A percentile compares a stretch with the other conserved stretches of the same genome.
Evolutionary conservation across 2,113 vertebrate species (phyloP).

Genomic region (Hassar affinis): DNA sequence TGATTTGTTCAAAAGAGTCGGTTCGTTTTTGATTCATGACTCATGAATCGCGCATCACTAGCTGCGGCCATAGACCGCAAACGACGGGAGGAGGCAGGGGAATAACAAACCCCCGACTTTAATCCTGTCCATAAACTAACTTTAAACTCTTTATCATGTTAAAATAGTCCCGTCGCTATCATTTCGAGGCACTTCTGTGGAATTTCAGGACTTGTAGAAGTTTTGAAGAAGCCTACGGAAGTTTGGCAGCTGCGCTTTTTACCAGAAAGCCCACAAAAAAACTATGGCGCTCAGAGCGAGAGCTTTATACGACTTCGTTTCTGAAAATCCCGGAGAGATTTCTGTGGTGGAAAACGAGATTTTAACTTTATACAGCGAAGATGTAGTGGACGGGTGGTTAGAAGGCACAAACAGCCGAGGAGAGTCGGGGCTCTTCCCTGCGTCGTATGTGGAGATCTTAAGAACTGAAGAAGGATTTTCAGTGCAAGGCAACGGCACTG

Average conservation of each 20-base stretch:
- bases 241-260: conserved; percentile 38
- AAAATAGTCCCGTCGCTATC: not conserved
- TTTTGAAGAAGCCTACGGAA: conserved; percentile 13
- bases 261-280: not conserved
- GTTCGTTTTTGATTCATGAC: not conserved
- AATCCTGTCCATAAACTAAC: not conserved
- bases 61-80: conserved; percentile 14
- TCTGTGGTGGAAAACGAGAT: conserved; percentile 86
- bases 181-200: conserved; percentile 4
- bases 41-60: conserved; percentile 27
- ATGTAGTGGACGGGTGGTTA: conserved; percentile 92
- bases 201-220: not conserved
- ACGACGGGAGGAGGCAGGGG: conserved; percentile 31
- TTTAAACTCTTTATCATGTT: not conserved
- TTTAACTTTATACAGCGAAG: conserved; percentile 86
- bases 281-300: conserved; percentile 85
- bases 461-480: conserved; percentile 58
- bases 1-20: not conserved
- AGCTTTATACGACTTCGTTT: conserved; percentile 89
- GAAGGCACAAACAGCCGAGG: conserved; percentile 90
- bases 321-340: conserved; percentile 93
- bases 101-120: conserved; percentile 3
- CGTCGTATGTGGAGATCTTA: conserved; percentile 91
- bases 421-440: conserved; percentile 90
- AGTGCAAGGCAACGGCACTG: conserved; percentile 59